These are phyloP conservation scores for Anoplophora glabripennis DNA, from an alignment of 1,140 invertebrate species.

Conservation along the genomic window DNA sequence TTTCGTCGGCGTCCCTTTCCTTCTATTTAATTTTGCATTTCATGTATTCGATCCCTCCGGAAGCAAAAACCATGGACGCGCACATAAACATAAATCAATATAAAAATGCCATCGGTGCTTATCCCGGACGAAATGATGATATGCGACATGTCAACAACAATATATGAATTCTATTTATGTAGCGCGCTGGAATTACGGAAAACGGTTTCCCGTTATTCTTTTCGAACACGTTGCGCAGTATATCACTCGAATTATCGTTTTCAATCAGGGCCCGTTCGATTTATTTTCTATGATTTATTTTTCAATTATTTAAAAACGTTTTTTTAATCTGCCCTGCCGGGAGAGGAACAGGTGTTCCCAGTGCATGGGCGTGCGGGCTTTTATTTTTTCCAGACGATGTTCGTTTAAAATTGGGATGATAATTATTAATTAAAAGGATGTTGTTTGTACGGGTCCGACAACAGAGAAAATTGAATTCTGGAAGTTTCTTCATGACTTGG, in stretches of 20 bases:
- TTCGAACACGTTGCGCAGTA: constrained; percentile 9
- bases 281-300: constrained; percentile 21
- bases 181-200: constrained; percentile 6
- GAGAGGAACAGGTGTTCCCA: constrained; percentile 20
- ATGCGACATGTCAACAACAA: constrained; percentile 8
- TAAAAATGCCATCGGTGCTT: constrained; percentile 2
- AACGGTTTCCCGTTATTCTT: constrained; percentile 18
- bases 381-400: too few species aligned
- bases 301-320: constrained; percentile 22
- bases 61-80: neutral
- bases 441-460: too few species aligned
- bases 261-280: constrained; percentile 19
- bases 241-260: constrained; percentile 23
- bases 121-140: neutral
- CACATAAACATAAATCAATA: neutral
- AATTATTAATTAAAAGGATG: too few species aligned
- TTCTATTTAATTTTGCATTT: constrained; percentile 3
- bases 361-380: too few species aligned
- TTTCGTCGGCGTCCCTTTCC: too few species aligned
- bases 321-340: constrained; percentile 15
- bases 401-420: too few species aligned
- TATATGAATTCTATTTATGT: constrained; percentile 16
- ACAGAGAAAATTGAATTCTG: too few species aligned
- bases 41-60: neutral
- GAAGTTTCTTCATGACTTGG: too few species aligned